phyloP scores from a whole-genome alignment of 1,140 invertebrate genomes.

The Camponotus pennsylvanicus region DNA sequence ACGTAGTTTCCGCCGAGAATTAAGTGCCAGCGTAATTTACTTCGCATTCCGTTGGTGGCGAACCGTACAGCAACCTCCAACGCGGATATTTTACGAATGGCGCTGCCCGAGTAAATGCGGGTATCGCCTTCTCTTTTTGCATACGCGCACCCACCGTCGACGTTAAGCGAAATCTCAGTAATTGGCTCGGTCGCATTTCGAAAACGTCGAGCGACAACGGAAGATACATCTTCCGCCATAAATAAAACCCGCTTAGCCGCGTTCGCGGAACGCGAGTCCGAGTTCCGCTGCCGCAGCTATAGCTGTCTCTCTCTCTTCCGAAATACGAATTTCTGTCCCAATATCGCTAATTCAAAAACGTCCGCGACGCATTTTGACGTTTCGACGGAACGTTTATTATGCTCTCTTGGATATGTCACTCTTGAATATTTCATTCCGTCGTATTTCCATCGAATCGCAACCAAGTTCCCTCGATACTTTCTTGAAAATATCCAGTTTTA shows the following conservation, averaged over 20 bases:
- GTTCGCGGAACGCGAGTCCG: not conserved
- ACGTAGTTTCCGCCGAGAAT: constrained; percentile 38
- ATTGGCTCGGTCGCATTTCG: constrained; percentile 52
- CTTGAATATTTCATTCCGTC: constrained; percentile 16
- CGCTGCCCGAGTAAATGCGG: constrained; percentile 33
- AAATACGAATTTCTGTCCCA: constrained; percentile 37
- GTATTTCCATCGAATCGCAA: constrained; percentile 1
- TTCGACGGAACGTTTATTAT: constrained; percentile 52
- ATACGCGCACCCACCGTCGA: constrained; percentile 1
- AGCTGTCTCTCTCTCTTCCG: constrained; percentile 13
- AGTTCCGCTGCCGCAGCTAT: not conserved
- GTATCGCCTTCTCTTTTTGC: constrained; percentile 44
- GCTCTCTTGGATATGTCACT: not conserved
- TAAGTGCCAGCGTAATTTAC: constrained; percentile 35
- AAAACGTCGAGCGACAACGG: constrained; percentile 48
- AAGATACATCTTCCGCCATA: constrained; percentile 52
- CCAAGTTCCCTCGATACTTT: not conserved
- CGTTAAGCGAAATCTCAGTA: constrained; percentile 58
- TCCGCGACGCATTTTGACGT: constrained; percentile 11
- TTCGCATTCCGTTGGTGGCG: constrained; percentile 32
- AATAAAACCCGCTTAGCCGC: constrained; percentile 51
- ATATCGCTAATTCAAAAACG: constrained; percentile 56
- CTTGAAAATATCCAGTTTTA: not conserved
- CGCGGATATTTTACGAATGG: constrained; percentile 48
- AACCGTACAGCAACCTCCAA: not conserved